Conservation (phyloP, 2,888 invertebrate genomes). For the Spodoptera littoralis region DNA sequence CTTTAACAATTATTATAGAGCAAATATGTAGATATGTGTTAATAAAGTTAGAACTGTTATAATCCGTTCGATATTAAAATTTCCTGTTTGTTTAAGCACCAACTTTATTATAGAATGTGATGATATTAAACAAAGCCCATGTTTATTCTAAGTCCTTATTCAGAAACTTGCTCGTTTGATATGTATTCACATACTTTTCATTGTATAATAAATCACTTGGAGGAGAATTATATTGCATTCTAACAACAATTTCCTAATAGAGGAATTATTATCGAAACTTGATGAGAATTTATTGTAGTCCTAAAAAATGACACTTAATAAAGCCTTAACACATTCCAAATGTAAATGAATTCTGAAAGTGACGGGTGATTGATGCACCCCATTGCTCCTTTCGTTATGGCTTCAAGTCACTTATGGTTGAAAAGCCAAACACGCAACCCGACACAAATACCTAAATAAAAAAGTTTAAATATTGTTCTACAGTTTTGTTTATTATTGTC, state of each 20-base stretch:
- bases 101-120: constrained; percentile 39
- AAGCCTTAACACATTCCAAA: constrained; percentile 43
- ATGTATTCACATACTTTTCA: constrained; percentile 19
- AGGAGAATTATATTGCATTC: constrained; percentile 7
- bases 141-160: constrained; percentile 21
- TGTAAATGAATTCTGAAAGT: constrained; percentile 43
- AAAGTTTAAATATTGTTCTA: constrained; percentile 22
- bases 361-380: constrained; percentile 51
- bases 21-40: constrained; percentile 33
- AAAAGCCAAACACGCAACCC: constrained; percentile 37
- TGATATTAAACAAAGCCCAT: constrained; percentile 30
- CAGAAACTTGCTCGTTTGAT: constrained; percentile 24
- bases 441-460: constrained; percentile 31
- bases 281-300: constrained; percentile 25
- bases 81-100: constrained; percentile 65
- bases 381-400: constrained; percentile 46
- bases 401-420: constrained; percentile 44
- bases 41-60: constrained; percentile 44
- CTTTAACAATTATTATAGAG: constrained; percentile 31
- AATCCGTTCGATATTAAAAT: constrained; percentile 58
- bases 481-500: constrained; percentile 9
- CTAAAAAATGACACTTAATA: constrained; percentile 34
- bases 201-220: constrained; percentile 22
- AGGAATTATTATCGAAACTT: constrained; percentile 19
- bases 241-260: constrained; percentile 7